These are phyloP conservation scores for Pelecanus crispus DNA, from an alignment of 2,113 vertebrate genomes.

Conservation along the genomic window DNA sequence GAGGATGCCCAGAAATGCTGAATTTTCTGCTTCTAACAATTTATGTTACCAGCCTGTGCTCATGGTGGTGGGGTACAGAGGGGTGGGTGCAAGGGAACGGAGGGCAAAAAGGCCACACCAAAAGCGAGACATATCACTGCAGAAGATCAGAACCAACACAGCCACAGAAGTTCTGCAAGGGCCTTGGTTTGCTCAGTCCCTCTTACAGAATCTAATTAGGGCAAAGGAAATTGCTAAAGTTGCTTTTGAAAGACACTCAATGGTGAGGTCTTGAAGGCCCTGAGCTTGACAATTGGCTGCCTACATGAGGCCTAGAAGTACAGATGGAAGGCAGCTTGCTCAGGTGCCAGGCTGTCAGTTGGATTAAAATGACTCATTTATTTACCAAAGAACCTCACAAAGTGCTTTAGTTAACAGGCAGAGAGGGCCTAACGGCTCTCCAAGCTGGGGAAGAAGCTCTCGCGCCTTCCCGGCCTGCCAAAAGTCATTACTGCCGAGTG, in stretches of 20 bases:
- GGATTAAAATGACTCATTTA: conserved; percentile 99
- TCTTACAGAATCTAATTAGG: conserved; percentile 63
- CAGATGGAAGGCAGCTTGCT: conserved; percentile 99
- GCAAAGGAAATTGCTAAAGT: conserved; percentile 67
- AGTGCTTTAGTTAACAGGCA: conserved; percentile 91
- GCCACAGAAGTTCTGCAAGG: conserved; percentile 5
- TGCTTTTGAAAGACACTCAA: conserved; percentile 75
- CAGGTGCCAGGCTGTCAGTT: conserved; percentile 99
- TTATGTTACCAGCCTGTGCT: background rate
- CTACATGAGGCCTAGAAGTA: conserved; percentile 81
- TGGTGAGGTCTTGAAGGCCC: conserved; percentile 67
- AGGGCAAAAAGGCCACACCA: background rate
- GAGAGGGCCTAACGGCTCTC: conserved; percentile 75
- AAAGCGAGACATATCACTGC: rapidly evolving
- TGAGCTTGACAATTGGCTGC: conserved; percentile 73
- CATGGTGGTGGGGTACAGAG: no score
- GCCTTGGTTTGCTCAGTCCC: background rate
- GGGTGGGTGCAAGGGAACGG: background rate
- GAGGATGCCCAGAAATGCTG: background rate
- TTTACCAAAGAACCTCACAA: conserved; percentile 97
- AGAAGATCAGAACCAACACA: background rate
- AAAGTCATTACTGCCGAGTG: conserved; percentile 96
- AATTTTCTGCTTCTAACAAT: background rate
- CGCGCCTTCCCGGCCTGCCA: conserved; percentile 86
- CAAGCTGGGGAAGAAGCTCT: conserved; percentile 72